Percentiles rank a stretch among this genome's conserved stretches.
Evolutionary conservation across 2,888 invertebrate species (phyloP).

Genomic region (Melieria crassipennis): DNA sequence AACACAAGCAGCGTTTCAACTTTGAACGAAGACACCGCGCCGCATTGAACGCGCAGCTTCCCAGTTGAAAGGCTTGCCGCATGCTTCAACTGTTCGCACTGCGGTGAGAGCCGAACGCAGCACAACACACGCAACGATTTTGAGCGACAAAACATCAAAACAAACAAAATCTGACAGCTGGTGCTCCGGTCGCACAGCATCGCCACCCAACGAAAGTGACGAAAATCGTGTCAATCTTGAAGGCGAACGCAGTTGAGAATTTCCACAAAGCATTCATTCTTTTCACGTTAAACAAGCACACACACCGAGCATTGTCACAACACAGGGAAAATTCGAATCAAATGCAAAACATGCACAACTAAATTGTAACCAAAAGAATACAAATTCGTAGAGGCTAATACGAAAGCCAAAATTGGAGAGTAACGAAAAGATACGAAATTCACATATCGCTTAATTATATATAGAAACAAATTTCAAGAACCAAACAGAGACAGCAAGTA

Average conservation of each 20-base stretch:
- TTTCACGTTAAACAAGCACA: background rate
- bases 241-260: background rate
- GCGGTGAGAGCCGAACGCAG: too few species aligned
- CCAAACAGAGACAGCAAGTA: background rate
- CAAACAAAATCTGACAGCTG: conserved; percentile 57
- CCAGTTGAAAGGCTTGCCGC: too few species aligned
- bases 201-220: too few species aligned
- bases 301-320: background rate
- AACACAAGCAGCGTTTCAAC: too few species aligned
- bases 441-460: conserved; percentile 5
- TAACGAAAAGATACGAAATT: background rate
- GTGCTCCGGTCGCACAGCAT: background rate
- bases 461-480: background rate
- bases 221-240: background rate
- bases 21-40: too few species aligned
- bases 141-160: conserved; percentile 46
- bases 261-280: too few species aligned
- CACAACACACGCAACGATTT: background rate
- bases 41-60: too few species aligned
- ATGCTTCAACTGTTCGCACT: too few species aligned
- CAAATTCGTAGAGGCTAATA: background rate
- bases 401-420: too few species aligned
- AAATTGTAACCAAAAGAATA: background rate
- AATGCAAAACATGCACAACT: background rate
- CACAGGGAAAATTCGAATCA: too few species aligned